Conservation (phyloP, 2,113 vertebrate genomes). For the Phoenicopterus ruber region DNA sequence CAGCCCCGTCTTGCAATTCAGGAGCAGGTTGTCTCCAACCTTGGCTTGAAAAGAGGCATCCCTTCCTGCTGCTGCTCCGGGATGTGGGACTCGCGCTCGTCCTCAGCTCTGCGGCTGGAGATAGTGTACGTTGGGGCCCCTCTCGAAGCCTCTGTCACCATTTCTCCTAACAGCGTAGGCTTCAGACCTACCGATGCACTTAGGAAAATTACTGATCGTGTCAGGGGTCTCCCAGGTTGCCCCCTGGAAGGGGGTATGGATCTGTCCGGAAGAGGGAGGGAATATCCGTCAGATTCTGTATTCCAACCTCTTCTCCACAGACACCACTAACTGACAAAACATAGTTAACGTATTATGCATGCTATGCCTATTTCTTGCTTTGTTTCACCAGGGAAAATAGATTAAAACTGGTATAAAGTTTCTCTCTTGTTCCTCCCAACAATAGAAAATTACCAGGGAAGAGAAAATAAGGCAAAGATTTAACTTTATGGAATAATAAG, state of each 20-base stretch:
- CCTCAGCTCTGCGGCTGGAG: background rate
- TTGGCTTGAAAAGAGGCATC: background rate
- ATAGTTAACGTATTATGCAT: background rate
- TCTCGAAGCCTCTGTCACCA: background rate
- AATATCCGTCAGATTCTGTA: background rate
- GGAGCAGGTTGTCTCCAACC: background rate
- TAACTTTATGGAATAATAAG: background rate
- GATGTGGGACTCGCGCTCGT: background rate
- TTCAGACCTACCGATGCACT: background rate
- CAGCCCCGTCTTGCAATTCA: background rate
- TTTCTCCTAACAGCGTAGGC: background rate
- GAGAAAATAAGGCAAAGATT: background rate
- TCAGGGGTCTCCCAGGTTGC: background rate
- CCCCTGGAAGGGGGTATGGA: background rate
- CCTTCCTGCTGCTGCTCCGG: background rate
- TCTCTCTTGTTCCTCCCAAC: background rate
- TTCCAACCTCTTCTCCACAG: background rate
- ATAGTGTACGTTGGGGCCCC: rapidly evolving
- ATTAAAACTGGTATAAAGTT: background rate
- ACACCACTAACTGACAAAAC: background rate
- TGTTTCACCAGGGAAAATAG: background rate
- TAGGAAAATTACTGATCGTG: background rate
- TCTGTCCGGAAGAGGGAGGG: background rate
- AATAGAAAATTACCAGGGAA: background rate
- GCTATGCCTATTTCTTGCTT: background rate